Evolutionary conservation across 2,797 vertebrate species (phyloP), one percentile per base, ranked within the genome.

Genomic region (Danio jaintianensis): DNA sequence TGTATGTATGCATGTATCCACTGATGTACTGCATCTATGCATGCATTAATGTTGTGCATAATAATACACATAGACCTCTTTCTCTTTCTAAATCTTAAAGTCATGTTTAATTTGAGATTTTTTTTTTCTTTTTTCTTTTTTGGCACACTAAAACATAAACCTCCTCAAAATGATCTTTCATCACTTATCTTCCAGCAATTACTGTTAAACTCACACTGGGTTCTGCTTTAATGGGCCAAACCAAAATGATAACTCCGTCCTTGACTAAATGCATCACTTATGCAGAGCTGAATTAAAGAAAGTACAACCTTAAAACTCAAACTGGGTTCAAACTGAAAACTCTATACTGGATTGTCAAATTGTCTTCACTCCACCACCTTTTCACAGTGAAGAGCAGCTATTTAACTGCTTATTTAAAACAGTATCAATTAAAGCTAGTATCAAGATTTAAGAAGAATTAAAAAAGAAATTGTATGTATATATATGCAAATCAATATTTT

Each of bases 191-290:
- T 71, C 7, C 38, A 71, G 40, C 36, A 71, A 20, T 13, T 4
- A 12, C 38, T 42, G 50, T 56, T 71, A 13, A 71, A 56, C 68
- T 71, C 66, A 36, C 47, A 53, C 18, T 72, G 18, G 12, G 52
- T 55, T 29, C 29, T 29, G 11, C 20, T 71, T 71, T 22, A 20
- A 55, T 55, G 7, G 12, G 18, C 52, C 38, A 43, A 56, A n/a
- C 16, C 13, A 22, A 70, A n/a, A 55, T 20, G 7, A 5, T 55
- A 71, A 50, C 48, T 20, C 3, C 40, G 59, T 62, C 59, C 36
- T 61, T 68, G 22, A 68, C 13, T 10, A 48, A 70, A 55, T 0
- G 1, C 40, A 36, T 55, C 29, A 38, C 58, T 59, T 42, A 63
- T n/a, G 38, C 38, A 45, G 12, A 43, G 6, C 38, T 6, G 7